These are phyloP conservation scores for Yasuhikotakia modesta DNA, from an alignment of 2,797 vertebrate species.

Conservation along the genomic window DNA sequence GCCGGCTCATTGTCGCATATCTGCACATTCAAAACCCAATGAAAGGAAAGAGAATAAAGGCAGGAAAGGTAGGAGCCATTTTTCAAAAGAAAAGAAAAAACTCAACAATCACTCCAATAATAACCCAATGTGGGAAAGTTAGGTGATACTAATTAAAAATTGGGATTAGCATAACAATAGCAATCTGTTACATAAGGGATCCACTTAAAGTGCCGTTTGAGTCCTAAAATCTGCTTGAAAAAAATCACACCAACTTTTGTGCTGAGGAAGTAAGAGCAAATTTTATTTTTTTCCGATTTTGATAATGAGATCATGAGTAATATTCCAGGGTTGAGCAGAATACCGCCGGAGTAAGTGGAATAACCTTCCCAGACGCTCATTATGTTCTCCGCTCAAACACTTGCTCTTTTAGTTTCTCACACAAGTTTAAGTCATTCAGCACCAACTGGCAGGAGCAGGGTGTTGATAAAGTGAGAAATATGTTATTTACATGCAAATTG, in stretches of 20 bases:
- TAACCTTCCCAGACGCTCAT: slow-evolving; percentile 3
- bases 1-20: slow-evolving; percentile 59
- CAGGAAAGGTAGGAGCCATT: slow-evolving; percentile 51
- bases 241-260: slow-evolving; percentile 12
- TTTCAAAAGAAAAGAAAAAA: slow-evolving; percentile 51
- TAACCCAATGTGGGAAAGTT: slow-evolving; percentile 66
- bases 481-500: slow-evolving; percentile 54
- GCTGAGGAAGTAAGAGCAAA: background rate
- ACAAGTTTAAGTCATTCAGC: slow-evolving; percentile 31
- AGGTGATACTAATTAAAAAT: slow-evolving; percentile 77
- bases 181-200: slow-evolving; percentile 71
- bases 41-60: slow-evolving; percentile 53
- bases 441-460: slow-evolving; percentile 5
- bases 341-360: background rate
- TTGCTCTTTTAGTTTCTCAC: slow-evolving; percentile 43
- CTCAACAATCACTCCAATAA: slow-evolving; percentile 53
- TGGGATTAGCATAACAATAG: slow-evolving; percentile 73
- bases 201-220: slow-evolving; percentile 55
- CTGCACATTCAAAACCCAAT: slow-evolving; percentile 53
- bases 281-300: background rate
- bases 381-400: background rate
- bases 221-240: slow-evolving; percentile 41
- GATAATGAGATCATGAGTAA: slow-evolving; percentile 24
- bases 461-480: slow-evolving; percentile 34
- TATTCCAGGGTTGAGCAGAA: slow-evolving; percentile 14